Percentiles rank a stretch among this genome's conserved stretches.
Conservation (phyloP, 2,113 vertebrate genomes). For the Onychostruthus taczanowskii region DNA sequence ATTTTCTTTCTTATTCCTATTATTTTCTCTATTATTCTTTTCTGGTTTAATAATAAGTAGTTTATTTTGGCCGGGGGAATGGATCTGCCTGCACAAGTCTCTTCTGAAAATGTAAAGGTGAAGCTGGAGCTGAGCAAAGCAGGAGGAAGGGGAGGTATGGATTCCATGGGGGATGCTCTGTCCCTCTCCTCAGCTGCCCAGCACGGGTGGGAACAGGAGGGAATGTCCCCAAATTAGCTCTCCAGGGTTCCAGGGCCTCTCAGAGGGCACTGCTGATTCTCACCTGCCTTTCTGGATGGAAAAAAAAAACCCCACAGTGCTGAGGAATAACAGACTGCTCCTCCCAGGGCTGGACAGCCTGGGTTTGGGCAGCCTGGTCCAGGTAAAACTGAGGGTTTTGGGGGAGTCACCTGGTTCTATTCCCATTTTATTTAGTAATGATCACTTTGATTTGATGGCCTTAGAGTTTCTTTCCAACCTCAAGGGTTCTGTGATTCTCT, state of each 20-base stretch:
- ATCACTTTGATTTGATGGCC: not conserved
- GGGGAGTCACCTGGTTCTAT: not conserved
- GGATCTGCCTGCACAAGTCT: not conserved
- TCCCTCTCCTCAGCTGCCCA: not conserved
- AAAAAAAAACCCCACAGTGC: not conserved
- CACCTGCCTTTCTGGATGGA: not conserved
- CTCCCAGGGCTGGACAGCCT: not conserved
- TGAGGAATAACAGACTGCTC: not conserved
- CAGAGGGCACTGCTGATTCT: not conserved
- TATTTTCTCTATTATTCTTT: not conserved
- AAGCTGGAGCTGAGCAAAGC: not conserved
- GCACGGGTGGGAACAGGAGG: rapidly evolving
- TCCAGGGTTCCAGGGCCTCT: rapidly evolving
- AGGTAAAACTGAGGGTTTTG: rapidly evolving
- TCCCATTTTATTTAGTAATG: not conserved
- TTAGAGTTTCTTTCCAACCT: not conserved
- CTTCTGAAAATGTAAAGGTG: not conserved
- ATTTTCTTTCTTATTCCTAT: not conserved
- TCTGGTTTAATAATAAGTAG: not conserved
- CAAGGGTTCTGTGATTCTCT: not conserved
- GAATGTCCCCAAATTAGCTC: not conserved
- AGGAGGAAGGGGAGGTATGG: not conserved
- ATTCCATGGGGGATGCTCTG: not conserved
- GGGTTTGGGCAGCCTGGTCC: not conserved
- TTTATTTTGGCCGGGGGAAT: not conserved